Conservation (phyloP, 2,888 invertebrate species). For the Carcina quercana region DNA sequence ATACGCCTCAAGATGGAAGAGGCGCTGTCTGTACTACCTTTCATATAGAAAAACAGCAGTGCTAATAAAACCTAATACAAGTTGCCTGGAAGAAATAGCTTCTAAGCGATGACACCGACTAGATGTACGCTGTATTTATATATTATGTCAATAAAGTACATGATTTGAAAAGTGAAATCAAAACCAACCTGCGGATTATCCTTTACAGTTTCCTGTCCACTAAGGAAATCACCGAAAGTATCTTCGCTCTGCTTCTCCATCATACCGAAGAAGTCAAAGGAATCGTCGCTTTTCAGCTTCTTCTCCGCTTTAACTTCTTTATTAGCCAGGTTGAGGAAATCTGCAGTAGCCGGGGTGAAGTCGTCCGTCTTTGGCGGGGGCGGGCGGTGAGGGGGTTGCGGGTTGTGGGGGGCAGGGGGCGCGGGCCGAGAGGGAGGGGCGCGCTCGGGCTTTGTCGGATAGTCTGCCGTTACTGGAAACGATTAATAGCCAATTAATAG, state of each 20-base stretch:
- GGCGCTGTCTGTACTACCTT: no score
- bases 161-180: no score
- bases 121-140: no score
- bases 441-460: slow-evolving; percentile 35
- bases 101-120: no score
- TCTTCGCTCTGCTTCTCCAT: slow-evolving; percentile 71
- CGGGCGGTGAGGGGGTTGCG: slow-evolving; percentile 27
- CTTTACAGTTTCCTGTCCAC: slow-evolving; percentile 32
- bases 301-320: slow-evolving; percentile 25
- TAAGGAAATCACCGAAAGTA: slow-evolving; percentile 61
- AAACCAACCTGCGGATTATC: slow-evolving; percentile 28
- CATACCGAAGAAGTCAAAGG: slow-evolving; percentile 76
- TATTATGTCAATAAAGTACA: no score
- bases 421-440: slow-evolving; percentile 38
- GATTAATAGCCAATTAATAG: no score
- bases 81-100: no score
- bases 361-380: slow-evolving; percentile 31
- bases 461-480: slow-evolving; percentile 53
- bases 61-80: no score
- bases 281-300: slow-evolving; percentile 56
- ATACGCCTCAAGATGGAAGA: no score
- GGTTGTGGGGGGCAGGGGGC: slow-evolving; percentile 21
- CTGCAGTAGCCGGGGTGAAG: neutral
- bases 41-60: no score
- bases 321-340: slow-evolving; percentile 4